Conservation (phyloP, 2,113 vertebrate species). For the Fregata magnificens region DNA sequence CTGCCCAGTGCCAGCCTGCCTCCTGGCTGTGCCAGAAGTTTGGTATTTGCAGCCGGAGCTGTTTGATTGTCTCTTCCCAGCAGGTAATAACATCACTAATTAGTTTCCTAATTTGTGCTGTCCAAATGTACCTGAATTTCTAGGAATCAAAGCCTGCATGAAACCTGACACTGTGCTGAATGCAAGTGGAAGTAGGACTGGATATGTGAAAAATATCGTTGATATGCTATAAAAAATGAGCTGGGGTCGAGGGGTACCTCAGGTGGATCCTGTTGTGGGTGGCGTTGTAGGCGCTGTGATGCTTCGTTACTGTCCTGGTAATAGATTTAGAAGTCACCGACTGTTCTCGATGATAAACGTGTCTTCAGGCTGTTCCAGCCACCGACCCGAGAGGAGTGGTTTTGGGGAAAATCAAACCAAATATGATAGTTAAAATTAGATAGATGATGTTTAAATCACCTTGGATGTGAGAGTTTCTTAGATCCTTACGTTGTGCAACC, state of each 20-base stretch:
- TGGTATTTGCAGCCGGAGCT: background rate
- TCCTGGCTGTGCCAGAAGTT: background rate
- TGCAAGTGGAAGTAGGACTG: background rate
- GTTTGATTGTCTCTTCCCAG: background rate
- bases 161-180: background rate
- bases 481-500: accelerated
- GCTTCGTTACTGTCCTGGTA: background rate
- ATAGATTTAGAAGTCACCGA: background rate
- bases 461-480: background rate
- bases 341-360: background rate
- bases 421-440: background rate
- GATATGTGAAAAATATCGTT: background rate
- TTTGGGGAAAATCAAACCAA: background rate
- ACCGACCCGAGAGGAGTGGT: background rate
- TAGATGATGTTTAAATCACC: background rate
- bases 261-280: background rate
- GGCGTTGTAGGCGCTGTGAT: accelerated
- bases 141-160: background rate
- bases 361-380: background rate
- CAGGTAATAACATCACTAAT: background rate
- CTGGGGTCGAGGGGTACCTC: background rate
- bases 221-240: background rate
- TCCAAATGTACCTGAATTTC: slow-evolving; percentile 6
- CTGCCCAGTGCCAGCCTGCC: background rate
- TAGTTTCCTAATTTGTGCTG: background rate